Base-by-base conservation (phyloP, 2,797 vertebrate species). In the Platalea minor region DNA sequence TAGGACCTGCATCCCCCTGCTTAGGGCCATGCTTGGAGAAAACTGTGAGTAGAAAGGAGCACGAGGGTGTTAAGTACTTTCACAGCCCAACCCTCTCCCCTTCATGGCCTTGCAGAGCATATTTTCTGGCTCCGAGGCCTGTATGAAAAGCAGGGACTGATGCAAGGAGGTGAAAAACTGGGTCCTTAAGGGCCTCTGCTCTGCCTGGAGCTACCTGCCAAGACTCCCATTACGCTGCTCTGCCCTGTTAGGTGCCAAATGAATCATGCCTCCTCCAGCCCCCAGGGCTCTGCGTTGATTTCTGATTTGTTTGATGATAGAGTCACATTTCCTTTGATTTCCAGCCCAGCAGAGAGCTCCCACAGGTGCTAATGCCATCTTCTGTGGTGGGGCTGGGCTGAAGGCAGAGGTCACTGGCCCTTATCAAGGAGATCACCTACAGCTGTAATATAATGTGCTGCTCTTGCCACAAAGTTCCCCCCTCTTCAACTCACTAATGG, bases 331-430 rank as follows among this genome's bases (percentile, higher is more conserved):
- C 16, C 83, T 91, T 90, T 15, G 10, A 54, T 67, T 57, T 65
- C 72, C 75, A 94, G n/a, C 61, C 57, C 65, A 81, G 70, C 3
- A 2, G 72, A 91, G 72, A 76, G 67, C 70, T 92, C 67, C 79
- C 51, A 56, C 25, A 63, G 41, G 56, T 21, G 43, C n/a, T 69
- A 78, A 86, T 56, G 59, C 18, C 70, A 61, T 31, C 29, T 69
- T 48, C 54, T 67, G n/a, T 29, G 45, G n/a, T 0, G 0, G 23
- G 29, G 39, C 3, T 56, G 54, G 50, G 37, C n/a, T n/a, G 81
- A 89, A 76, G 84, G 67, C 76, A 91, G 74, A 89, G 35, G 50
- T 39, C 76, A 63, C 20, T 21, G 12, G 18, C 35, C 50, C 37
- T 41, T 51, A 51, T 3, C 0, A 3, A 83, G 57, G 48, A 10